A percentile compares a stretch with the other conserved stretches of the same genome.
These are phyloP conservation scores for Mantis religiosa DNA, from an alignment of 2,888 invertebrate species.

Conservation along the genomic window DNA sequence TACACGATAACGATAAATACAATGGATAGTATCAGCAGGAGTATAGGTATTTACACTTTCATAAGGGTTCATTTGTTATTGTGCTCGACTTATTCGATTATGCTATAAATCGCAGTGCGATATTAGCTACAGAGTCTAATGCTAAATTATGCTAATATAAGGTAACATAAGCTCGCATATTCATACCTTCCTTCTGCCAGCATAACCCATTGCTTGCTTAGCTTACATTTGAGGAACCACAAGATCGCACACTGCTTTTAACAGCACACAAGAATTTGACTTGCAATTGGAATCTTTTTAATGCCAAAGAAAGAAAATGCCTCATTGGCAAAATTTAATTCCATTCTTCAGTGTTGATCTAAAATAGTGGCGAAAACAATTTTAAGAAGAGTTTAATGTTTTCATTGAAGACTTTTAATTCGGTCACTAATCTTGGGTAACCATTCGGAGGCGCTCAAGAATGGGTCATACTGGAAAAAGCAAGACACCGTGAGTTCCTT, in stretches of 20 bases:
- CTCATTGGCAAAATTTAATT: not conserved
- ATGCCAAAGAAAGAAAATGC: not conserved
- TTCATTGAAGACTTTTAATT: not conserved
- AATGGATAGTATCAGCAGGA: too few species aligned
- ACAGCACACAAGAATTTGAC: not conserved
- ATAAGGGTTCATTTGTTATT: not conserved
- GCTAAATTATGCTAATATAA: not conserved
- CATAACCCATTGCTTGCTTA: slow-evolving; percentile 7
- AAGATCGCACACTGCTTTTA: not conserved
- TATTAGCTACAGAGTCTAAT: not conserved
- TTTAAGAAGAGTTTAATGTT: not conserved
- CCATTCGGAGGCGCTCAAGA: not conserved
- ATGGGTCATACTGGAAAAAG: slow-evolving; percentile 14
- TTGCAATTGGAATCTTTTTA: not conserved
- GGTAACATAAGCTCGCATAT: not conserved
- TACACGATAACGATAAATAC: too few species aligned
- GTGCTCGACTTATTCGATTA: not conserved
- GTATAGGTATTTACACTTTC: too few species aligned
- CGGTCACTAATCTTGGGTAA: slow-evolving; percentile 14
- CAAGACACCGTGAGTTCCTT: not conserved
- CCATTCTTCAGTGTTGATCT: not conserved
- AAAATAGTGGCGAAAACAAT: not conserved
- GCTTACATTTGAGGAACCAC: not conserved
- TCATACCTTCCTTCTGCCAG: not conserved
- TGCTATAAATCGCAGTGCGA: not conserved